Conservation (phyloP, 2,113 vertebrate species). For the Ctenomys sociabilis region DNA sequence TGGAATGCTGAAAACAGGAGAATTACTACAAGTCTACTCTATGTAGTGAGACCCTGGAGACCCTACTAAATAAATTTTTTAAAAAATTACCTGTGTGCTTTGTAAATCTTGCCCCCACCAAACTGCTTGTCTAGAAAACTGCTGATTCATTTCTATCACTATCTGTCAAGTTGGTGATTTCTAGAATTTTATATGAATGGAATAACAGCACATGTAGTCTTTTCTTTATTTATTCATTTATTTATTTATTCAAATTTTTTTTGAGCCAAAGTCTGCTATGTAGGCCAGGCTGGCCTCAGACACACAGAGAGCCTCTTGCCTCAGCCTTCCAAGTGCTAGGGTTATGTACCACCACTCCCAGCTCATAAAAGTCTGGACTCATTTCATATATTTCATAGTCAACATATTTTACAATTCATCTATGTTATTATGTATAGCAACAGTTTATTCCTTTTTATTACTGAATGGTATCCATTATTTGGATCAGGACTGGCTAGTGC, state of each 20-base stretch:
- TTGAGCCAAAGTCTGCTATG: not conserved
- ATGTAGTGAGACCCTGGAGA: too few relatives aligned
- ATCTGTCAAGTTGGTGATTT: not conserved
- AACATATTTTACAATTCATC: not conserved
- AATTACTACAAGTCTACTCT: too few relatives aligned
- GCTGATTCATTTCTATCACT: not conserved
- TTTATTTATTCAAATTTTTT: not conserved
- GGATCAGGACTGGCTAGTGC: not conserved
- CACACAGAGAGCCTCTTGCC: not conserved
- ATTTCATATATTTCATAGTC: not conserved
- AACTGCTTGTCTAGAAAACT: not conserved
- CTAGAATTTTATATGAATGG: not conserved
- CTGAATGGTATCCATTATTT: not conserved
- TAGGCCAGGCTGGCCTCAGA: not conserved
- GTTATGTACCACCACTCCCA: too few relatives aligned
- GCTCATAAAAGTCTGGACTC: not conserved
- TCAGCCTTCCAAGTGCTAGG: not conserved
- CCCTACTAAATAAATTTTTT: too few relatives aligned
- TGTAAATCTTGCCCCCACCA: not conserved
- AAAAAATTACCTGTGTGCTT: not conserved
- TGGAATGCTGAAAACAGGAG: too few relatives aligned
- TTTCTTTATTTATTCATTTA: not conserved
- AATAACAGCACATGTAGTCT: constrained; percentile 7
- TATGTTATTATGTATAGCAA: not conserved
- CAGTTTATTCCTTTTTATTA: constrained; percentile 20